Evolutionary conservation across 2,113 vertebrate genomes (phyloP), one percentile per base, ranked within the genome.

Genomic region (Phalacrocorax carbo): DNA sequence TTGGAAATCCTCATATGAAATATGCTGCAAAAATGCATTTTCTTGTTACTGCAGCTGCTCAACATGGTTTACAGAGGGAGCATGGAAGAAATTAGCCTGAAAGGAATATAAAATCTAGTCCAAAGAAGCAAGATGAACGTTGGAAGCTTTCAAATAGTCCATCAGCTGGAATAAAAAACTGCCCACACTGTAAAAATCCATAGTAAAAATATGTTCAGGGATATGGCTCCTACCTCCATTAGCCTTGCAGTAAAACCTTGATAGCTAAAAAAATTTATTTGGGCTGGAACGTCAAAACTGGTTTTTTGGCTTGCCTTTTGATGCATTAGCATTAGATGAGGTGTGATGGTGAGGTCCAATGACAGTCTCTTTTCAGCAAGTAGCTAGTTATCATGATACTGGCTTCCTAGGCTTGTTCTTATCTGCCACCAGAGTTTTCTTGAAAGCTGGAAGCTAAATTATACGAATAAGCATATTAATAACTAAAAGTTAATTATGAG

Each of bases 381-480:
- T 46, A 46, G 17, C 44, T 46, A 46, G 44, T 46, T 46, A 46
- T 46, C 44, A 15, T 46, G 44, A 46, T 46, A 46, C 44, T 46
- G 62, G 52, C 68, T 82, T 82, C 51, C n/a, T 27, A 57, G 88
- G 15, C 70, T 82, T 75, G 69, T 82, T 73, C 34, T 62, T 80
- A 32, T 46, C 82, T 91, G 82, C 88, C 84, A 72, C 58, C 13
- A 2, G 83, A 86, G 73, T 15, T 65, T 90, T 90, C 70, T 77
- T 87, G 82, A 80, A 93, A 89, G 94, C 92, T 92, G 94, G 52
- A 97, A 92, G 77, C 95, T 97, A 73, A 96, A 96, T 96, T 95
- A 96, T 96, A 97, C 83, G 87, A 97, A 97, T 97, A 97, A 95
- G 96, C 95, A 96, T 96, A 96, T 96, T 96, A 95, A 97, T 96